Evolutionary conservation across 92 coral and sea anemone species (phyloP).

Genomic region (Zoanthus sociatus): DNA sequence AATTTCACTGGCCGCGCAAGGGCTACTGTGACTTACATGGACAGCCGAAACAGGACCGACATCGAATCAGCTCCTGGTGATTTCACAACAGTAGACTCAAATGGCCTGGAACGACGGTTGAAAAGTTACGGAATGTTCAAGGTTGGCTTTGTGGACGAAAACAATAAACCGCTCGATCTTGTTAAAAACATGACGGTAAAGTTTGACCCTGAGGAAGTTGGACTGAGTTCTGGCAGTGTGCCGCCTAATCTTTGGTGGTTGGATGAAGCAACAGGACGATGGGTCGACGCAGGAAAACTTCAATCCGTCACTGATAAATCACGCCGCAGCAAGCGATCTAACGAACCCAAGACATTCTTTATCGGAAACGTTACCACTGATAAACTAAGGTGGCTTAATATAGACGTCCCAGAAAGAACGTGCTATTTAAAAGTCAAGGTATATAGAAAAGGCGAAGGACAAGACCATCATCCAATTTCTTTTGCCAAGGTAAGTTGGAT

Average conservation of each 20-base stretch:
- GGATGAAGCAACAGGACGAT: constrained; percentile 70
- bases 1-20: constrained; percentile 61
- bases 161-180: constrained; percentile 55
- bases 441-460: not conserved
- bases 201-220: constrained; percentile 64
- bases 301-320: constrained; percentile 10
- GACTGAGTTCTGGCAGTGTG: constrained; percentile 9
- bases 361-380: constrained; percentile 36
- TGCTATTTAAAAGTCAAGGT: constrained; percentile 34
- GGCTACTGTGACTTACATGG: constrained; percentile 49
- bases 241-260: constrained; percentile 68
- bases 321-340: constrained; percentile 33
- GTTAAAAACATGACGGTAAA: constrained; percentile 43
- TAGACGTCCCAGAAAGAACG: constrained; percentile 12
- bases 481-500: constrained; percentile 19
- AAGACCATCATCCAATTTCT: constrained; percentile 2
- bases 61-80: constrained; percentile 73
- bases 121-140: constrained; percentile 70
- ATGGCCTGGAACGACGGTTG: constrained; percentile 64
- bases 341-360: constrained; percentile 18
- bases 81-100: constrained; percentile 62
- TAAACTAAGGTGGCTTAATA: constrained; percentile 41
- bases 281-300: constrained; percentile 63
- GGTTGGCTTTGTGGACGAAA: constrained; percentile 57
- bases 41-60: constrained; percentile 65